Evolutionary conservation across 2,797 vertebrate genomes (phyloP), one percentile per base, ranked within the genome.

Genomic region (Helarctos malayanus): DNA sequence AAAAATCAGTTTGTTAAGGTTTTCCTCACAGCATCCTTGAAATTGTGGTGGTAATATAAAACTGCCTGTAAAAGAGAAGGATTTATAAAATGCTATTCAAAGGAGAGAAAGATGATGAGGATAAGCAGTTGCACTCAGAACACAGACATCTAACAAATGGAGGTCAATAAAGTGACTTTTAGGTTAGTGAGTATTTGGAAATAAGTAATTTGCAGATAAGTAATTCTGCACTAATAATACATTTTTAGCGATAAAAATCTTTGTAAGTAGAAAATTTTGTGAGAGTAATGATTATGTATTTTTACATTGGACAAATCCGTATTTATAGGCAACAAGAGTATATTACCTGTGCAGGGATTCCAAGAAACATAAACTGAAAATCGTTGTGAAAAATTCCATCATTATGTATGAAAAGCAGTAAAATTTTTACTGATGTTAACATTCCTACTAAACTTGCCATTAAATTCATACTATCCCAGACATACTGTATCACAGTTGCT

Each of bases 1-100:
- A 73, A 78, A 90, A 86, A 96, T 41, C n/a, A 63, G 16, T 32
- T 11, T 54, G 35, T 57, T 73, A 76, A 65, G 80, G 75, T 91
- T 94, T 91, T 69, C 23, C 94, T 94, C 49, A 87, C 19, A 76
- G 61, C 57, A 80, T 61, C 63, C n/a, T 69, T 89, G 47, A 90
- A 92, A 80, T 63, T n/a, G 35, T 63, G 71, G 29, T 49, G 23
- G 35, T 56, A 25, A 68, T 29, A 23, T 56, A 81, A 91, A 85
- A 41, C 45, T 61, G 41, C 7, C 7, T 80, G 10, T 35, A 19
- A 21, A 88, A 84, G 35, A 91, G 7, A 18, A 68, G 5, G 6
- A 56, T 78, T 89, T 71, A 56, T 78, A 69, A 80, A 71, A 71
- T 35, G 11, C 16, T 81, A 0, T 59, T 52, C 15, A 52, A 73